These are phyloP conservation scores for Lutjanus erythropterus DNA, from an alignment of 2,113 vertebrate genomes.

Conservation along the genomic window DNA sequence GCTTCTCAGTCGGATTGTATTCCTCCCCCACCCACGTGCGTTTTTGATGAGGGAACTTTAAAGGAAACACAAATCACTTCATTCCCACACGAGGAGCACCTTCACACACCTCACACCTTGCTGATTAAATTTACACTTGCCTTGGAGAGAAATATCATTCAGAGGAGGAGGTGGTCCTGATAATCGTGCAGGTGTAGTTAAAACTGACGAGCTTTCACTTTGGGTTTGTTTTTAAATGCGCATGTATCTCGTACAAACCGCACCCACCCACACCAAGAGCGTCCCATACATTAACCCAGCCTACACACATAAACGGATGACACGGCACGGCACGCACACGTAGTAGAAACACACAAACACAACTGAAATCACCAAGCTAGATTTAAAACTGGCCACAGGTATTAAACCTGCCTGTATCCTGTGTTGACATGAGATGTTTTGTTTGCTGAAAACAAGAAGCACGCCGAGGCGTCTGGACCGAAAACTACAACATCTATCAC, in stretches of 20 bases:
- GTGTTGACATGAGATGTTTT: slow-evolving; percentile 36
- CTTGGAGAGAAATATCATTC: slow-evolving; percentile 2
- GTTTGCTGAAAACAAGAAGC: slow-evolving; percentile 15
- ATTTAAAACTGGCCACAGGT: slow-evolving; percentile 2
- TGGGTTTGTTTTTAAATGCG: not conserved
- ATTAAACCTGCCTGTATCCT: slow-evolving; percentile 18
- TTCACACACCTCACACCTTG: slow-evolving; percentile 23
- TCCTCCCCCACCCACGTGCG: not conserved
- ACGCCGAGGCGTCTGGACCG: slow-evolving; percentile 18
- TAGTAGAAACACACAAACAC: not conserved
- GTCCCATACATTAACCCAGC: not conserved
- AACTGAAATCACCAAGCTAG: not conserved
- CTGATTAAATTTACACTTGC: slow-evolving; percentile 25
- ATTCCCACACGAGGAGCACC: slow-evolving; percentile 23
- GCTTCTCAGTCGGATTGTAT: slow-evolving; percentile 5
- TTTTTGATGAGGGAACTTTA: slow-evolving; percentile 10
- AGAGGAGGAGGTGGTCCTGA: not conserved
- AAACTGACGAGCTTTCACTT: not conserved
- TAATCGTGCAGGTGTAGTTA: not conserved
- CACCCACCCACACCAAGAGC: not conserved
- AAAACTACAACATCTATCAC: slow-evolving; percentile 41
- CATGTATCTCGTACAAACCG: not conserved
- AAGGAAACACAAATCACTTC: slow-evolving; percentile 9
- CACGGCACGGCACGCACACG: not conserved
- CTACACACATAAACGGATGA: not conserved